These are phyloP conservation scores for Neotoma lepida DNA, from an alignment of 2,113 vertebrate genomes.

Conservation along the genomic window DNA sequence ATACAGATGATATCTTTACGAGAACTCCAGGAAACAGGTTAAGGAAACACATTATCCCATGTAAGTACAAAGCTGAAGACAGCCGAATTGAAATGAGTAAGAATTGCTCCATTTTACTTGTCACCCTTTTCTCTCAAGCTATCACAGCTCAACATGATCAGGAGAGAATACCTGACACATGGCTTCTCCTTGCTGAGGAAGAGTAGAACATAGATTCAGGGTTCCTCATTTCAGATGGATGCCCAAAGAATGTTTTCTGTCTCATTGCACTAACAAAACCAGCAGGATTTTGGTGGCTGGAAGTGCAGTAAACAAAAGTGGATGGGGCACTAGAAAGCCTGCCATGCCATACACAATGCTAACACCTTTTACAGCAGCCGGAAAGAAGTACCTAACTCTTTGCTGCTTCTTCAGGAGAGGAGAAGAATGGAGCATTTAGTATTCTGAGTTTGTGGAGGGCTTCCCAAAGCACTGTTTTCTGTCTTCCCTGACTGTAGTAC, in stretches of 20 bases:
- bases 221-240: neutral
- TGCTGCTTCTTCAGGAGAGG: neutral
- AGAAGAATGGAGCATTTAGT: neutral
- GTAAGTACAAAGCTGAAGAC: neutral
- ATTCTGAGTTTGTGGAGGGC: neutral
- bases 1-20: constrained; percentile 29
- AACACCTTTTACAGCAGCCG: neutral
- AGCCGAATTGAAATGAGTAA: constrained; percentile 4
- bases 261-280: neutral
- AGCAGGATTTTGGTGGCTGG: neutral
- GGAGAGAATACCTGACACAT: neutral
- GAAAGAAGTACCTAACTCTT: neutral
- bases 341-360: neutral
- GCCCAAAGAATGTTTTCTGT: neutral
- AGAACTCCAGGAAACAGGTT: constrained; percentile 22
- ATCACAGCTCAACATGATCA: neutral
- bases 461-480: neutral
- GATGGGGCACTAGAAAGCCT: neutral
- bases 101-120: neutral
- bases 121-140: neutral
- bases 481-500: neutral
- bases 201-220: neutral
- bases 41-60: neutral
- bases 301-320: constrained; percentile 8
- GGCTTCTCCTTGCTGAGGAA: neutral